A percentile compares a stretch with the other conserved stretches of the same genome.
These are phyloP conservation scores for Paramormyrops kingsleyae DNA, from an alignment of 2,113 vertebrate species.

Conservation along the genomic window DNA sequence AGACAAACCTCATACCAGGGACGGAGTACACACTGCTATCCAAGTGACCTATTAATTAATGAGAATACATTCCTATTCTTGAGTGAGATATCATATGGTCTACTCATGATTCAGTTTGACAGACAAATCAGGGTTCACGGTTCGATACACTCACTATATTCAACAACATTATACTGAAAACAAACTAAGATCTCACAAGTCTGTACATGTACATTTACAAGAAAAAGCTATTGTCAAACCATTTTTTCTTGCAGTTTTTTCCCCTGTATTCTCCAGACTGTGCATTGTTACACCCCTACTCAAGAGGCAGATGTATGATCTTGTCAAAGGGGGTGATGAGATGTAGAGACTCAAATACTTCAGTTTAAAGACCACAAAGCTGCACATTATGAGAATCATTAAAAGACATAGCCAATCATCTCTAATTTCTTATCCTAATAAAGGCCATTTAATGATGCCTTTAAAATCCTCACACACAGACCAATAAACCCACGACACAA, in stretches of 20 bases:
- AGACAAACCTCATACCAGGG: neutral
- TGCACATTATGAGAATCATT: neutral
- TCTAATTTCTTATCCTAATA: neutral
- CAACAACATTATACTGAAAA: neutral
- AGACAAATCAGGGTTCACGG: neutral
- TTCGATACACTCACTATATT: neutral
- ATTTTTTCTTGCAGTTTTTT: neutral
- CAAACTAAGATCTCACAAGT: neutral
- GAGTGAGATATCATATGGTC: neutral
- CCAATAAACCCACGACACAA: neutral
- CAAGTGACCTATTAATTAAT: neutral
- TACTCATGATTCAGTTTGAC: neutral
- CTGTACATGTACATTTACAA: neutral
- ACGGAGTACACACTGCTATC: neutral
- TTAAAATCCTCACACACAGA: neutral
- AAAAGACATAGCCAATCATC: neutral
- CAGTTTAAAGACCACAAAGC: neutral
- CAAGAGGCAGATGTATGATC: neutral
- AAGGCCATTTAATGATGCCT: neutral
- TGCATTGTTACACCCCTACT: neutral
- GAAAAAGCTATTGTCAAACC: neutral
- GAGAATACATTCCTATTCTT: too few relatives aligned
- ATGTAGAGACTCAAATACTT: neutral
- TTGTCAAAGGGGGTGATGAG: neutral
- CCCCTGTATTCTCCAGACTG: neutral